Percentiles rank a stretch among this genome's conserved stretches.
phyloP scores from a whole-genome alignment of 2,888 invertebrate genomes.

The Heliconius charithonia region DNA sequence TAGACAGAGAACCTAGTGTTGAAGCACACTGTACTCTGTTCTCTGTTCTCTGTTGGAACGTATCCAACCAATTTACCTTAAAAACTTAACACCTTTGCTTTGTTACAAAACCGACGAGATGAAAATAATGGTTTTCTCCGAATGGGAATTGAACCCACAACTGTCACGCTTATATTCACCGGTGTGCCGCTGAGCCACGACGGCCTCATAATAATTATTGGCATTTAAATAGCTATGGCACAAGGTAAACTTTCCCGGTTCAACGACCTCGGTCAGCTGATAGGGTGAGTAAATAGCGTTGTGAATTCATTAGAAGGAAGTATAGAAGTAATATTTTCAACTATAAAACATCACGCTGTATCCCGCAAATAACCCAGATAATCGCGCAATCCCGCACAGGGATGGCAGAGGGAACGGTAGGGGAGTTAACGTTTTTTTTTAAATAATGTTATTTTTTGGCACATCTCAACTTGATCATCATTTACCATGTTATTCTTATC shows the following conservation, averaged over 20 bases:
- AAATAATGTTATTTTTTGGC: background rate
- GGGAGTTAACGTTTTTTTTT: no score
- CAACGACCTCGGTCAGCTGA: conserved; percentile 41
- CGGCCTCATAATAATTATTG: background rate
- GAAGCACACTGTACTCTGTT: no score
- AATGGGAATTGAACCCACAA: background rate
- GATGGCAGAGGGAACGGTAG: no score
- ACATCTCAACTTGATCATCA: background rate
- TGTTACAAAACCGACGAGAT: no score
- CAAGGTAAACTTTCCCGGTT: conserved; percentile 35
- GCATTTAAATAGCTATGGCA: conserved; percentile 15
- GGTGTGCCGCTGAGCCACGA: background rate
- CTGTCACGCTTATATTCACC: background rate
- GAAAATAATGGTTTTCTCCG: background rate
- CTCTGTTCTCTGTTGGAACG: no score
- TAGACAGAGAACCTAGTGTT: no score
- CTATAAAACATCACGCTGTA: background rate
- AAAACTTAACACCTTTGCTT: no score
- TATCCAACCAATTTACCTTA: no score
- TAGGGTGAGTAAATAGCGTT: conserved; percentile 28
- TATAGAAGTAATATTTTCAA: background rate
- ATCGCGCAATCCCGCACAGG: no score
- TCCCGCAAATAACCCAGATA: no score
- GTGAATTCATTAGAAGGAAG: conserved; percentile 1
- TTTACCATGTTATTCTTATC: background rate